Evolutionary conservation across 2,113 vertebrate genomes (phyloP).

Genomic region (Podarcis cretensis): DNA sequence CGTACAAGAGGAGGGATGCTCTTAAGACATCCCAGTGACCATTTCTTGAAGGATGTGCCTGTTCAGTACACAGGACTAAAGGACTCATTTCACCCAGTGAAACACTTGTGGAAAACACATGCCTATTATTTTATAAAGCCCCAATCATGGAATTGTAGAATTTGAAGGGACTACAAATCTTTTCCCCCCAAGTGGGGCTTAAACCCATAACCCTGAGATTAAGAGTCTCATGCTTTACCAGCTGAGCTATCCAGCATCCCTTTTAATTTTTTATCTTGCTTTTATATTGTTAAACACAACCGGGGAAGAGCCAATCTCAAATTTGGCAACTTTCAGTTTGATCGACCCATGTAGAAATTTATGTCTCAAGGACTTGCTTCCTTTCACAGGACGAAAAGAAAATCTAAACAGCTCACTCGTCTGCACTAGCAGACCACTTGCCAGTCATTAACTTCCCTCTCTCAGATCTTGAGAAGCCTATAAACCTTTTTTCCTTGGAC

Average conservation of each 20-base stretch:
- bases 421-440: neutral
- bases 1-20: neutral
- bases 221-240: too few species aligned
- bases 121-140: neutral
- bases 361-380: neutral
- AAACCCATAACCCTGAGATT: too few species aligned
- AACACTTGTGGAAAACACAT: neutral
- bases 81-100: neutral
- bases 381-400: conserved; percentile 4
- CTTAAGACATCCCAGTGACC: neutral
- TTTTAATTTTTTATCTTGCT: neutral
- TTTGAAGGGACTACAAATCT: too few species aligned
- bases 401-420: conserved; percentile 4
- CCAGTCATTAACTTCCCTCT: neutral
- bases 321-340: neutral
- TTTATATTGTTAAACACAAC: neutral
- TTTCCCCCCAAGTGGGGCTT: too few species aligned
- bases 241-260: too few species aligned
- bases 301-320: neutral
- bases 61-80: too few species aligned
- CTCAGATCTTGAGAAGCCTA: neutral
- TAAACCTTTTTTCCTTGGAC: neutral
- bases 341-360: neutral
- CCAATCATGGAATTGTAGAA: too few species aligned
- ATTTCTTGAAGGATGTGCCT: neutral